Evolutionary conservation across 2,113 vertebrate genomes (phyloP).

Genomic region (Hepsetus odoe): DNA sequence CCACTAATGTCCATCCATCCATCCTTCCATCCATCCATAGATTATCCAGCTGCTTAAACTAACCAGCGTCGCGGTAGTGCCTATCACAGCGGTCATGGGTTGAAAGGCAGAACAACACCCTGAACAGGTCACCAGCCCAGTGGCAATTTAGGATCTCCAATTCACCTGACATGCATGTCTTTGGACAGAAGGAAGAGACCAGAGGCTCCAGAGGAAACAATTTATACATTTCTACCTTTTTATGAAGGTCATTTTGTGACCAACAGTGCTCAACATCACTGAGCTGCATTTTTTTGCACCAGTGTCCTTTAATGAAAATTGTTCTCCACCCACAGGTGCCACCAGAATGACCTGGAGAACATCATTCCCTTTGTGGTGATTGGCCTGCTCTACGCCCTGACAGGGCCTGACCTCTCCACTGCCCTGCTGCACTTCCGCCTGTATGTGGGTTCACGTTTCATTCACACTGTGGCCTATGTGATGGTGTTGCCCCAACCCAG

Average conservation of each 20-base stretch:
- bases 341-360: slow-evolving; percentile 86
- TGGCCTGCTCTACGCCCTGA: slow-evolving; percentile 80
- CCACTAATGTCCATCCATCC: too few species aligned
- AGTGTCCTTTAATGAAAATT: neutral
- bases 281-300: neutral
- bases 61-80: too few species aligned
- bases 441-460: slow-evolving; percentile 73
- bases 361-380: slow-evolving; percentile 80
- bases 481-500: slow-evolving; percentile 79
- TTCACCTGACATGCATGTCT: too few species aligned
- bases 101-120: too few species aligned
- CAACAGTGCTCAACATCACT: neutral
- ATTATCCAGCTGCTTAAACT: too few species aligned
- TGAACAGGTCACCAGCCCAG: too few species aligned
- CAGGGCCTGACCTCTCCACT: slow-evolving; percentile 67
- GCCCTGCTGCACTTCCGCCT: slow-evolving; percentile 82
- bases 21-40: too few species aligned
- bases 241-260: neutral
- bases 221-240: too few species aligned
- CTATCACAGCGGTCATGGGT: too few species aligned
- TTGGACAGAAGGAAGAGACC: too few species aligned
- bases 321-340: slow-evolving; percentile 66
- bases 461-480: slow-evolving; percentile 78
- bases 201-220: too few species aligned
- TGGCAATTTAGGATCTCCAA: too few species aligned